A percentile compares a stretch with the other conserved stretches of the same genome.
Conservation (phyloP, 2,113 vertebrate genomes). For the Hyaena hyaena region DNA sequence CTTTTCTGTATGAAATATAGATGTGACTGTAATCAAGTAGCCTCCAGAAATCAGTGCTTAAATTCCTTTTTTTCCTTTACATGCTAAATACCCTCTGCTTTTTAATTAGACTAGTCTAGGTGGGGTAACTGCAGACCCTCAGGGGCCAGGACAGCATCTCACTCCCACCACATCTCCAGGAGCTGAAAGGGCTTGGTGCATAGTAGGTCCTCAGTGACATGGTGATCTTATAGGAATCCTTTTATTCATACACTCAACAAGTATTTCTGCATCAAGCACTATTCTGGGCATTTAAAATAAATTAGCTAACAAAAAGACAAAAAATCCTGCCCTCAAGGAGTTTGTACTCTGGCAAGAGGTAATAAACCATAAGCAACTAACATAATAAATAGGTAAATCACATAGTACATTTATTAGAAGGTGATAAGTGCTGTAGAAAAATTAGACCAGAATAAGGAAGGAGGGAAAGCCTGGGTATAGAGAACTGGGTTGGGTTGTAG, state of each 20-base stretch:
- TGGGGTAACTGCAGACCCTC: neutral
- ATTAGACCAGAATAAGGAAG: neutral
- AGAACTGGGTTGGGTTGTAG: neutral
- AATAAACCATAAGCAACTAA: neutral
- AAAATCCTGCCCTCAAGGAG: neutral
- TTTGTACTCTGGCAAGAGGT: conserved; percentile 14
- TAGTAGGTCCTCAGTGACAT: neutral
- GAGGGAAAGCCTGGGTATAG: neutral
- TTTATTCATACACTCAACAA: neutral
- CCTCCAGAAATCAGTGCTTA: neutral
- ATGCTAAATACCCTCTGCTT: neutral
- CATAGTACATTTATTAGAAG: neutral
- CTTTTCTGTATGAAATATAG: neutral
- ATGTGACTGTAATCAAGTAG: neutral
- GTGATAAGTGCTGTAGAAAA: neutral
- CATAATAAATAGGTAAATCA: neutral
- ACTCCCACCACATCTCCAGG: neutral
- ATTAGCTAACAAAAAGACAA: neutral
- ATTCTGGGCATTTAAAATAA: neutral
- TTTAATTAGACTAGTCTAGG: neutral
- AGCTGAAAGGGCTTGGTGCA: neutral
- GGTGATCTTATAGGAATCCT: neutral
- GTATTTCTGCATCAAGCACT: neutral
- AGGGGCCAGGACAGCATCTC: neutral
- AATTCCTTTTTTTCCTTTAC: neutral